Conservation (phyloP, 2,797 vertebrate species). For the Emydoidea blandingii region DNA sequence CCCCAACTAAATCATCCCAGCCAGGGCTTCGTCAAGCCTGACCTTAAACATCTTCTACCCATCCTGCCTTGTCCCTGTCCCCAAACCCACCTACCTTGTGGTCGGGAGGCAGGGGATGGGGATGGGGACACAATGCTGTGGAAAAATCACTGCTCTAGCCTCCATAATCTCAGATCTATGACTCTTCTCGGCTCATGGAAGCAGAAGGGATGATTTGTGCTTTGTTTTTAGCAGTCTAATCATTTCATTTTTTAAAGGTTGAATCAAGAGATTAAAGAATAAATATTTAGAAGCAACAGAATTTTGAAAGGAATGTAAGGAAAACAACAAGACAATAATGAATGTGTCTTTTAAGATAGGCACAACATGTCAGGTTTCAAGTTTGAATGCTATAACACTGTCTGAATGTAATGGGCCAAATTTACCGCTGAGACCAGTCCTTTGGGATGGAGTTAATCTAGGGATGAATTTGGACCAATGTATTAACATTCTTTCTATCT, state of each 20-base stretch:
- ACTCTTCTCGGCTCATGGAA: slow-evolving; percentile 4
- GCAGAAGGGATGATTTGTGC: neutral
- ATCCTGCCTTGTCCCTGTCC: neutral
- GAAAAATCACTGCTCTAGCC: neutral
- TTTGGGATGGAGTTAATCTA: neutral
- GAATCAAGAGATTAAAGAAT: slow-evolving; percentile 6
- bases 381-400: neutral
- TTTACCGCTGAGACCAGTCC: neutral
- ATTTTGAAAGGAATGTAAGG: neutral
- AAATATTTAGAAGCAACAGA: neutral
- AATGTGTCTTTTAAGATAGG: neutral
- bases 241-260: neutral
- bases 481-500: neutral
- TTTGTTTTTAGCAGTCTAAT: slow-evolving; percentile 18
- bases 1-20: too few species aligned
- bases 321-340: neutral
- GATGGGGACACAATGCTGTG: neutral
- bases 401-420: neutral
- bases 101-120: neutral
- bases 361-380: neutral
- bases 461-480: neutral
- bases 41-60: neutral
- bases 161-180: neutral
- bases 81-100: neutral
- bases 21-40: too few species aligned